phyloP scores from a whole-genome alignment of 2,797 vertebrate species.

The Scarus forsteni region DNA sequence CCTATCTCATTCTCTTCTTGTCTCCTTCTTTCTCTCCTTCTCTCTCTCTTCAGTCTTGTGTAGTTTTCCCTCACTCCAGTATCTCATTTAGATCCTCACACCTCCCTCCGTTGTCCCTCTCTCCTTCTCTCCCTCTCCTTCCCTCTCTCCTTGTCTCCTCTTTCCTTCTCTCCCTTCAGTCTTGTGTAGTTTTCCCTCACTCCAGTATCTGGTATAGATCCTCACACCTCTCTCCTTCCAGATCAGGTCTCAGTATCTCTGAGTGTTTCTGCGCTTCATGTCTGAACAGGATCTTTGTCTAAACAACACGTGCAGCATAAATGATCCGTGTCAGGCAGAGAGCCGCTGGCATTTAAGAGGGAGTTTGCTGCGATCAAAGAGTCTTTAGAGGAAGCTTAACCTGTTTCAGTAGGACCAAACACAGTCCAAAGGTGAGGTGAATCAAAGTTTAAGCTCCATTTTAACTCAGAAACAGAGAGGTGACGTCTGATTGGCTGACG shows the following conservation, averaged over 20 bases:
- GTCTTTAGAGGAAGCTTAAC: not conserved
- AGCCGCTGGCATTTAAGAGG: not conserved
- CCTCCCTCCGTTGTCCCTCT: no score
- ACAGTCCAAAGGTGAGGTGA: not conserved
- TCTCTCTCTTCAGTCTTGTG: no score
- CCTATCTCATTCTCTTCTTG: no score
- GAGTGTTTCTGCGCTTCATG: not conserved
- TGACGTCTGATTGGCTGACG: no score
- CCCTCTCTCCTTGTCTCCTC: no score
- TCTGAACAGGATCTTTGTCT: conserved; percentile 1
- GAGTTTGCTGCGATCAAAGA: not conserved
- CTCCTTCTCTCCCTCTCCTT: not conserved
- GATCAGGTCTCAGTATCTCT: not conserved
- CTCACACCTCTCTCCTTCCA: no score
- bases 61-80: no score
- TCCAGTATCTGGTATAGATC: no score
- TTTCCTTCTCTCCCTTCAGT: not conserved
- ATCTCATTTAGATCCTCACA: no score
- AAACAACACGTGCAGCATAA: not conserved
- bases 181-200: no score
- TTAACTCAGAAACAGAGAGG: no score
- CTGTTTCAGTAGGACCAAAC: not conserved
- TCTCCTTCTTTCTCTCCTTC: not conserved
- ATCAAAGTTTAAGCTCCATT: not conserved
- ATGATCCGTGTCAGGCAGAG: not conserved